Conservation (phyloP, 2,113 vertebrate species). For the Penelope pileata region DNA sequence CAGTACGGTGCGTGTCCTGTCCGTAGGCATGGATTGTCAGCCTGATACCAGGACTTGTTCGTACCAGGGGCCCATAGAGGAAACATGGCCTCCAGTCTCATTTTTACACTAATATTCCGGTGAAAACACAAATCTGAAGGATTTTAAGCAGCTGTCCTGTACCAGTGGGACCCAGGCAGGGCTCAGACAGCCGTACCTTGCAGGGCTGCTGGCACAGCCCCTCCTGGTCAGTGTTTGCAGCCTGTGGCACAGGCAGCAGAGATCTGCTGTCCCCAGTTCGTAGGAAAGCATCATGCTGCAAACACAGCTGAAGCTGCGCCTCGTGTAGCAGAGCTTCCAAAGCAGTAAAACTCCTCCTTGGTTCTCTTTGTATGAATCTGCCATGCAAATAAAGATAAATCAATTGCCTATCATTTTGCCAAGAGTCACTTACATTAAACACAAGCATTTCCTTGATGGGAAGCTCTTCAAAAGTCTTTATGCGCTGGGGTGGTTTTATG, state of each 20-base stretch:
- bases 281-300: not conserved
- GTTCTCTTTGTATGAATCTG: not conserved
- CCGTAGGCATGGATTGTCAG: not conserved
- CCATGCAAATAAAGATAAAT: not conserved
- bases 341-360: not conserved
- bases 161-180: not conserved
- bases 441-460: conserved; percentile 57
- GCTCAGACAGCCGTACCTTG: not conserved
- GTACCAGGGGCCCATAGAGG: not conserved
- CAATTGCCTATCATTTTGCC: not conserved
- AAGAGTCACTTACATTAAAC: conserved; percentile 74
- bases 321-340: not conserved
- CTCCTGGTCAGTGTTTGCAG: not conserved
- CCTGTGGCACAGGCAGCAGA: not conserved
- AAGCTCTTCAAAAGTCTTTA: conserved; percentile 80
- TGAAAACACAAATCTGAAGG: not conserved
- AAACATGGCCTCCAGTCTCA: not conserved
- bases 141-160: not conserved
- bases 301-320: not conserved
- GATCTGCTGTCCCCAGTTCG: not conserved
- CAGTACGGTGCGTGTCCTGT: not conserved
- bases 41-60: not conserved
- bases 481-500: conserved; percentile 64
- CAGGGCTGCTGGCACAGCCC: not conserved
- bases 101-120: not conserved